Conservation (phyloP, 2,113 vertebrate genomes). For the Cololabis saira region DNA sequence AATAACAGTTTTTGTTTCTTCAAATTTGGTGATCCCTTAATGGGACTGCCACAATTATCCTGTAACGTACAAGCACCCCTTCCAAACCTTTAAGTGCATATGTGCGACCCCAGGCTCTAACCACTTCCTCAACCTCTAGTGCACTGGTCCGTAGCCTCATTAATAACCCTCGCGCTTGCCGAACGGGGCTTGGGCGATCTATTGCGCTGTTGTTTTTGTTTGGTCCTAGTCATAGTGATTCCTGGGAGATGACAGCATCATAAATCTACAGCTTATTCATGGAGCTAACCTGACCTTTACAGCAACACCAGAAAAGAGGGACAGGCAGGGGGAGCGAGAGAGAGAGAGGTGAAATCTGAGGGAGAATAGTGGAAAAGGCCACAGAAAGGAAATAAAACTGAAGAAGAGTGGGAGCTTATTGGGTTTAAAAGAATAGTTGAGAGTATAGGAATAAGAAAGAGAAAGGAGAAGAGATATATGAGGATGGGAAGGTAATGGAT, state of each 20-base stretch:
- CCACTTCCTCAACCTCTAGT: conserved; percentile 58
- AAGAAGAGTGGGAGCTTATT: conserved; percentile 31
- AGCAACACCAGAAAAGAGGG: conserved; percentile 46
- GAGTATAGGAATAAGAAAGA: conserved; percentile 52
- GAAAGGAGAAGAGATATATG: conserved; percentile 15
- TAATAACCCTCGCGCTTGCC: conserved; percentile 73
- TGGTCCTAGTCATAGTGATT: conserved; percentile 72
- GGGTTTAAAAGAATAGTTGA: conserved; percentile 57
- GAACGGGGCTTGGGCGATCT: conserved; percentile 66
- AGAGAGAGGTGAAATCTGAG: conserved; percentile 15
- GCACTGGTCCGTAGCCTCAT: conserved; percentile 62
- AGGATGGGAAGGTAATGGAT: conserved; percentile 22
- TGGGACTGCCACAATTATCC: no score
- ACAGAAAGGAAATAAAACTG: conserved; percentile 29
- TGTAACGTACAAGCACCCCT: not conserved
- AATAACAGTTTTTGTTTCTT: not conserved
- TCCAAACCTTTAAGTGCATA: conserved; percentile 3
- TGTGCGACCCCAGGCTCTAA: conserved; percentile 16
- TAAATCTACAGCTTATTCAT: conserved; percentile 81
- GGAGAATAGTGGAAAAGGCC: conserved; percentile 56
- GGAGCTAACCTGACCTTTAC: conserved; percentile 78
- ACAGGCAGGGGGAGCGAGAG: conserved; percentile 16
- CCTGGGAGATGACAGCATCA: conserved; percentile 75
- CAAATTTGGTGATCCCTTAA: not conserved
- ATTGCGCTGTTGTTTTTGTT: conserved; percentile 71